phyloP scores from a whole-genome alignment of 2,888 invertebrate genomes.

The Tiliacea aurago region DNA sequence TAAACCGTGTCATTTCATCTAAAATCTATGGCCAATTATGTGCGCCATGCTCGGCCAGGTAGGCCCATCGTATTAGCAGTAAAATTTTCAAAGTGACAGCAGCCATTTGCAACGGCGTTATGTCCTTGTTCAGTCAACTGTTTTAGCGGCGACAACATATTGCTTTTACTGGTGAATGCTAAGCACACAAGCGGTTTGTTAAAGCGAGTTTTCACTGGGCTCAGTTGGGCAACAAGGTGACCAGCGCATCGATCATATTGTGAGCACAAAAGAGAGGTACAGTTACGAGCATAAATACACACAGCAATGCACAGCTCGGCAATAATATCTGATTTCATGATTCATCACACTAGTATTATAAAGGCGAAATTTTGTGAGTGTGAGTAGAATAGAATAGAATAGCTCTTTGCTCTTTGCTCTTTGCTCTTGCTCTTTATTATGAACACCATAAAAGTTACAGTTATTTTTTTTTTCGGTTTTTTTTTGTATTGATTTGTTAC shows the following conservation, averaged over 20 bases:
- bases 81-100: constrained; percentile 59
- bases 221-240: background rate
- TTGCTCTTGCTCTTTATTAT: no score
- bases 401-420: no score
- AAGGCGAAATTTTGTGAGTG: no score
- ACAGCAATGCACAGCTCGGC: no score
- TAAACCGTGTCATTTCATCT: constrained; percentile 18
- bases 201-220: constrained; percentile 28
- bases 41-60: constrained; percentile 18
- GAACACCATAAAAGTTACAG: no score
- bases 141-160: constrained; percentile 66
- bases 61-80: constrained; percentile 53
- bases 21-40: constrained; percentile 42
- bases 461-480: no score
- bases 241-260: background rate
- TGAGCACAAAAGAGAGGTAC: background rate
- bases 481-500: no score
- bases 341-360: no score
- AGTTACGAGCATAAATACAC: no score
- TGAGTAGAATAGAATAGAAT: no score
- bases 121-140: constrained; percentile 65
- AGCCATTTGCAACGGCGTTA: constrained; percentile 55
- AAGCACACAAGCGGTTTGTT: constrained; percentile 67
- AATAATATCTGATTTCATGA: no score
- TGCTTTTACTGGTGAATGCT: constrained; percentile 69